phyloP scores from a whole-genome alignment of 92 coral and sea anemone genomes.

The Desmophyllum pertusum region DNA sequence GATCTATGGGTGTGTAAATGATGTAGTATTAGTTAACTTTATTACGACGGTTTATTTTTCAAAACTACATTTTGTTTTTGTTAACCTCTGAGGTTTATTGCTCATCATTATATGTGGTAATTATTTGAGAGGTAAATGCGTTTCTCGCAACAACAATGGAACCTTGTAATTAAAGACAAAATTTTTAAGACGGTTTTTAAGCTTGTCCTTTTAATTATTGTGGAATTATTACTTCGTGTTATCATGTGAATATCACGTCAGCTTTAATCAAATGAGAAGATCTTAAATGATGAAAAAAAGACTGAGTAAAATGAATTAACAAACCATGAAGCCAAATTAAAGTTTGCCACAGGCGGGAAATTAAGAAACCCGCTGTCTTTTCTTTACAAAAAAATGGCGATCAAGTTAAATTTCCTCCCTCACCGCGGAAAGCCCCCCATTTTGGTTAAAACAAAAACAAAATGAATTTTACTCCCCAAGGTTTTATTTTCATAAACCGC shows the following conservation, averaged over 20 bases:
- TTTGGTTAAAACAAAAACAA: constrained; percentile 6
- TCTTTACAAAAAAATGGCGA: background rate
- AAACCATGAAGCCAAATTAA: constrained; percentile 11
- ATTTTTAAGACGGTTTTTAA: background rate
- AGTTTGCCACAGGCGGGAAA: constrained; percentile 13
- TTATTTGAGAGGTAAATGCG: background rate
- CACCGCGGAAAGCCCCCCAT: background rate
- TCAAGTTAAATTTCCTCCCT: constrained; percentile 28
- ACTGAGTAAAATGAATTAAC: constrained; percentile 63
- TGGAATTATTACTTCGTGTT: background rate
- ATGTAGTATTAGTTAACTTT: background rate
- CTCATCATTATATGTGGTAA: background rate
- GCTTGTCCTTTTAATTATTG: background rate
- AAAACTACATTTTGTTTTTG: background rate
- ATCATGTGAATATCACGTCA: constrained; percentile 17
- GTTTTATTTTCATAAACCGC: constrained; percentile 31
- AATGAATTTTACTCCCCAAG: constrained; percentile 11
- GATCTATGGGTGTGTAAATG: background rate
- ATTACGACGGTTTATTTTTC: background rate
- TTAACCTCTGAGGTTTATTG: background rate
- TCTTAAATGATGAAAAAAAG: constrained; percentile 33
- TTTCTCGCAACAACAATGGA: background rate
- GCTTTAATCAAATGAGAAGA: constrained; percentile 21
- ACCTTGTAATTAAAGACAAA: background rate
- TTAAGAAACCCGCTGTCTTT: constrained; percentile 19